phyloP scores from a whole-genome alignment of 2,797 vertebrate genomes.

The Mus spretus region DNA sequence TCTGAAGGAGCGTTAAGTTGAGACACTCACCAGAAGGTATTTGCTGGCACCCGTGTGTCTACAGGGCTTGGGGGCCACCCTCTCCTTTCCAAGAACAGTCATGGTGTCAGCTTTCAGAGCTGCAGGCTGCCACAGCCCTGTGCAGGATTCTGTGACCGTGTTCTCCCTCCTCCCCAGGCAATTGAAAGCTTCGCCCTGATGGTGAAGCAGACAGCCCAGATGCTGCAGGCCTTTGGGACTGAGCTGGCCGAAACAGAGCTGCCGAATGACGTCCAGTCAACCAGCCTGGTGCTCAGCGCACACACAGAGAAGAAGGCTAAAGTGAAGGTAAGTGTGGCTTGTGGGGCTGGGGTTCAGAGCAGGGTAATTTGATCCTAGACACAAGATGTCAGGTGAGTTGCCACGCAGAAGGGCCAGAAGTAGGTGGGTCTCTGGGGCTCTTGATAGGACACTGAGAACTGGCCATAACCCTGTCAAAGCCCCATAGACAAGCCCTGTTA shows the following conservation, averaged over 20 bases:
- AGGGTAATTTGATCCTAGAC: rapidly evolving
- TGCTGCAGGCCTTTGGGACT: conserved; percentile 95
- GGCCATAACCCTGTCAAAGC: too few relatives aligned
- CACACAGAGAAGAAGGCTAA: conserved; percentile 94
- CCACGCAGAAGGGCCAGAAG: rapidly evolving
- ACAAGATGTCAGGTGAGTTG: background rate
- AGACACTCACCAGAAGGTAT: conserved; percentile 69
- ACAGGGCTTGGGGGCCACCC: background rate
- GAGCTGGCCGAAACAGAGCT: conserved; percentile 98
- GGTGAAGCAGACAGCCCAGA: conserved; percentile 98
- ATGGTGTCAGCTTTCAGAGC: background rate
- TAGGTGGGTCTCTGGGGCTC: rapidly evolving
- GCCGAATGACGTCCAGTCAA: conserved; percentile 96
- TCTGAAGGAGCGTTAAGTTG: conserved; percentile 65
- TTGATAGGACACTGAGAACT: background rate
- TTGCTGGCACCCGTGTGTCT: background rate
- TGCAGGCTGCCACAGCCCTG: background rate
- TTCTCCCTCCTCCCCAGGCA: conserved; percentile 85
- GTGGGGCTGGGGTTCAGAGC: background rate
- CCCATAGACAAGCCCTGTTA: background rate
- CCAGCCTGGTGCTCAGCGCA: conserved; percentile 91
- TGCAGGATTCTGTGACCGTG: background rate
- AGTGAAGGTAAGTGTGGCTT: conserved; percentile 92
- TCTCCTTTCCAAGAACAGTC: background rate
- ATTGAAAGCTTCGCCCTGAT: conserved; percentile 96